Evolutionary conservation across 2,113 vertebrate species (phyloP), one percentile per base, ranked within the genome.

Genomic region (Aviceda subcristata): DNA sequence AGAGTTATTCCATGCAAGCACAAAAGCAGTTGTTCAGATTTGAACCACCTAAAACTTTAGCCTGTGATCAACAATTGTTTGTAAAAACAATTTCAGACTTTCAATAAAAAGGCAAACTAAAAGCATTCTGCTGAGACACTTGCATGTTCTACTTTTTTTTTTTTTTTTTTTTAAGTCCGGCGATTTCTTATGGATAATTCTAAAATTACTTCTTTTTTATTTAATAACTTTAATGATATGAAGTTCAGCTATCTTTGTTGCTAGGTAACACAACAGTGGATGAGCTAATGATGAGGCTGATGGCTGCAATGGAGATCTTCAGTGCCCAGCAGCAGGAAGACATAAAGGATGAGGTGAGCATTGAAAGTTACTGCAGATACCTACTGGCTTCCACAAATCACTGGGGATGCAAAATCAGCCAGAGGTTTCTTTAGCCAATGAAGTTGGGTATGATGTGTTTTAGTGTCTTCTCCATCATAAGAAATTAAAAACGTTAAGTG

Each of bases 271-370:
- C 99, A 79, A 99, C 99, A 94, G 99, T 99, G 97, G 99, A 99
- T 94, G 99, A 99, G 97, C 98, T 99, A 95, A 99, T 99, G 99
- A 99, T 99, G 99, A 99, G 99, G 97, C 98, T 99, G 97, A 99
- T 99, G 99, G 99, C 99, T 91, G 99, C 99, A 9, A 99, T 99
- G 99, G 99, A 99, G 97, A 99, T 99, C 98, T 99, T 99, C 97
- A 99, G 99, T 94, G 99, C 99, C 95, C 99, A 99, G 94, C 99
- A 99, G 92, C 99, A 99, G 95, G 99, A 99, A 97, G 99, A 99
- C 97, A 99, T 99, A 97, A 99, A 99, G 96, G 99, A 99, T 96
- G 99, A 99, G 99, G 99, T 99, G 98, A 97, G 98, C 9, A 3
- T 20, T 76, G 85, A 73, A 97, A 73, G 85, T 83, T 92, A 86